Evolutionary conservation across 2,113 vertebrate genomes (phyloP), one percentile per base, ranked within the genome.

Genomic region (Junco hyemalis): DNA sequence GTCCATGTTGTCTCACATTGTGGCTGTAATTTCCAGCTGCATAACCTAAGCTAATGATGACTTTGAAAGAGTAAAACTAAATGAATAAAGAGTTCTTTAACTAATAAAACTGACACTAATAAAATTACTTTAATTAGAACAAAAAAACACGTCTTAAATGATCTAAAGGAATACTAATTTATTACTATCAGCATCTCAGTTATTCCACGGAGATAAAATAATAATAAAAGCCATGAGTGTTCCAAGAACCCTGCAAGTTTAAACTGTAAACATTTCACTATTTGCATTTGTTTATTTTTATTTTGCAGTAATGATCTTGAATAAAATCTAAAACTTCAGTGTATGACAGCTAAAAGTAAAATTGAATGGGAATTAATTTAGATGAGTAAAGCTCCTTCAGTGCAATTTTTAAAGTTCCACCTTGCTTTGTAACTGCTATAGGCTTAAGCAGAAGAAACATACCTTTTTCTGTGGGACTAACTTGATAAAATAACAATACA

Each of bases 61-160:
- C 22, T 86, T 80, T 57, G 68, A 83, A 80, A 18, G 5, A 50
- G 29, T 60, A 47, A 47, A 74, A 31, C 1, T 5, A 79, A 79
- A 42, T 6, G 1, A 13, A 13, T 66, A 42, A 78, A 57, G 3
- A 81, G 64, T 33, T 40, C 11, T 78, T 77, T 42, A 59, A 35
- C 24, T 44, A 78, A 60, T 35, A 65, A 88, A 90, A 78, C 8
- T 45, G 50, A 42, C 6, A 60, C 14, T 50, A 21, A 80, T 22
- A 31, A 68, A 64, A 36, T 35, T 59, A 53, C 17, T 36, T 50
- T 28, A 42, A 35, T 51, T 63, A 48, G 9, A 65, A 56, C 3
- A 71, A 74, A 69, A 12, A 72, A 63, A 63, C 14, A 28, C 1
- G 9, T 12, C 11, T 47, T 51, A 12, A 50, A 22, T 1, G 0